Evolutionary conservation across 1,140 invertebrate species (phyloP).

Genomic region (Streblospio benedicti): DNA sequence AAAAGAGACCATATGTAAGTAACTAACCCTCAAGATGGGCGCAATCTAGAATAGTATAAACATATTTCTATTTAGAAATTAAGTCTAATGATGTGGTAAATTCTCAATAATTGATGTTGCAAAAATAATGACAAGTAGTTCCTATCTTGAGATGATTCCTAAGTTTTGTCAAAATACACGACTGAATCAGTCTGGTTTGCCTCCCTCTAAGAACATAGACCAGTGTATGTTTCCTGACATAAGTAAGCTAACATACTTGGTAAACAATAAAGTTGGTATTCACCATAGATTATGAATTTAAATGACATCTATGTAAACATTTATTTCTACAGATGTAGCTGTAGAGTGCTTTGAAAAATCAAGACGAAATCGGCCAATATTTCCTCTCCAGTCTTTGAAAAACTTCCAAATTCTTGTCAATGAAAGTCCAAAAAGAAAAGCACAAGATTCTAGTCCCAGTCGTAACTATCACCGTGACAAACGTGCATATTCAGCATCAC

Average conservation of each 20-base stretch:
- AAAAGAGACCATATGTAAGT: conserved; percentile 40
- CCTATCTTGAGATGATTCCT: background rate
- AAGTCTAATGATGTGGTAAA: background rate
- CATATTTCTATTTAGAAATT: background rate
- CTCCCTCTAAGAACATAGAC: background rate
- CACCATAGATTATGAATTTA: background rate
- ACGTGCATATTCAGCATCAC: too few relatives aligned
- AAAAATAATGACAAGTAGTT: background rate
- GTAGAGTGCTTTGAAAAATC: conserved; percentile 16
- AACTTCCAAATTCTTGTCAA: conserved; percentile 9
- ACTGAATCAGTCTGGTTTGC: background rate
- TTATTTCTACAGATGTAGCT: conserved; percentile 12
- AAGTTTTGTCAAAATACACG: too few relatives aligned
- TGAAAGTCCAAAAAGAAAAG: background rate
- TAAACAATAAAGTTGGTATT: background rate
- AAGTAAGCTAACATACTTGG: background rate
- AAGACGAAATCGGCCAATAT: background rate
- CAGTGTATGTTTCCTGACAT: background rate
- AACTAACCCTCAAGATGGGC: background rate
- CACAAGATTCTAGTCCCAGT: too few relatives aligned
- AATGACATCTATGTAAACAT: background rate
- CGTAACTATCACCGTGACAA: too few relatives aligned
- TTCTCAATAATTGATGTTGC: background rate
- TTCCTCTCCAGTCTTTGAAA: conserved; percentile 9
- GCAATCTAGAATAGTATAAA: background rate